These are phyloP conservation scores for Sanderia malayensis DNA, from an alignment of 30 jellyfish, hydroid and myxozoan genomes.

Conservation along the genomic window DNA sequence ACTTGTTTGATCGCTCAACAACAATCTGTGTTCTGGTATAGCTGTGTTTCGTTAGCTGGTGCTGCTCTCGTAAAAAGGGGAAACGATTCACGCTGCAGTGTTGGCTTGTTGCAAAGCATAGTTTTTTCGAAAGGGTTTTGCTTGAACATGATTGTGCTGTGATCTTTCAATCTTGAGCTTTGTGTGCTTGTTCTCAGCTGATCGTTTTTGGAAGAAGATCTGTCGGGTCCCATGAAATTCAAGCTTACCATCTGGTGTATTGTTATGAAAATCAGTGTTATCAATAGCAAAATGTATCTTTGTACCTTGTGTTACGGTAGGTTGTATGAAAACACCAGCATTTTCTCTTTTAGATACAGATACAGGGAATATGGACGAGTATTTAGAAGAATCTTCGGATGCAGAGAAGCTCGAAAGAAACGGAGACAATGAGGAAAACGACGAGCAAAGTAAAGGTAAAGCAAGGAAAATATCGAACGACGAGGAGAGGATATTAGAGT, in stretches of 20 bases:
- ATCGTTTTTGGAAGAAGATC: slow-evolving; percentile 18
- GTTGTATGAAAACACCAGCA: slow-evolving; percentile 24
- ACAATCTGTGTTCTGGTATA: slow-evolving; percentile 4
- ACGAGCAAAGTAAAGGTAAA: no score
- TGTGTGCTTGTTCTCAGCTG: not conserved
- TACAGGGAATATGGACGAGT: no score
- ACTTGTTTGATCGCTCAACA: slow-evolving; percentile 9
- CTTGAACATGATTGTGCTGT: not conserved
- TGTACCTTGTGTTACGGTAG: slow-evolving; percentile 6
- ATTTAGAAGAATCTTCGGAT: no score
- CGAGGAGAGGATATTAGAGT: no score
- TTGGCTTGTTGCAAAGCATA: slow-evolving; percentile 3
- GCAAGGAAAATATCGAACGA: no score
- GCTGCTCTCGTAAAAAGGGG: not conserved
- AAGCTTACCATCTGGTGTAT: slow-evolving; percentile 23
- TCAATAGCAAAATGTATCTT: slow-evolving; percentile 15
- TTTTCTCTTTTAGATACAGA: no score
- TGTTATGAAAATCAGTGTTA: slow-evolving; percentile 18
- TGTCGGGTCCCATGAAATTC: slow-evolving; percentile 36
- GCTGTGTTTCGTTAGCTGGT: slow-evolving; percentile 2
- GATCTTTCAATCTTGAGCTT: not conserved
- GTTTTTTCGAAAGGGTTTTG: not conserved
- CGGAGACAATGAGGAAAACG: no score
- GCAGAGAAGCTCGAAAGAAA: no score
- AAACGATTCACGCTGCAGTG: slow-evolving; percentile 17